Evolutionary conservation across 2,113 vertebrate species (phyloP).

Genomic region (Syngnathus scovelli): DNA sequence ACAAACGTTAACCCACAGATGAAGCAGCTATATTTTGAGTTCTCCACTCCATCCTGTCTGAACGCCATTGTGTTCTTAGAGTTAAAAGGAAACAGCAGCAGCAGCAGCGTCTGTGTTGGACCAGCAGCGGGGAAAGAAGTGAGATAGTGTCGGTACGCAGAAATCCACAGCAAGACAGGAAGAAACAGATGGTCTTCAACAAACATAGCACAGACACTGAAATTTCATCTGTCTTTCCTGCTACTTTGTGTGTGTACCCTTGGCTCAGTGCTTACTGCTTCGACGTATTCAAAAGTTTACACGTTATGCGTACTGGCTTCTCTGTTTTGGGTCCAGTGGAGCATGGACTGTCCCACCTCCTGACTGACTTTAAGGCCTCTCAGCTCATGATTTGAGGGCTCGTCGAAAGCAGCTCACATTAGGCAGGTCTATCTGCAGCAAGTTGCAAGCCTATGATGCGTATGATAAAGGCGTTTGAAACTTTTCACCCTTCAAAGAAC

Average conservation of each 20-base stretch:
- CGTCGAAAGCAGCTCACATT: slow-evolving; percentile 62
- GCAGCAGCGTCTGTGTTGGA: slow-evolving; percentile 29
- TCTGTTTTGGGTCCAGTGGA: slow-evolving; percentile 33
- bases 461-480: neutral
- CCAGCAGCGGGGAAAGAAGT: slow-evolving; percentile 33
- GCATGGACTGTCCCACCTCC: slow-evolving; percentile 26
- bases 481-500: neutral
- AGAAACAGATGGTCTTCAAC: slow-evolving; percentile 65
- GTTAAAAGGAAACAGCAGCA: slow-evolving; percentile 36
- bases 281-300: slow-evolving; percentile 50
- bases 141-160: slow-evolving; percentile 27
- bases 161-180: slow-evolving; percentile 55
- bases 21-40: neutral
- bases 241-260: slow-evolving; percentile 6
- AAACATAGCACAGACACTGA: slow-evolving; percentile 53
- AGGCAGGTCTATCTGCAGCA: slow-evolving; percentile 19
- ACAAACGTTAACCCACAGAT: neutral
- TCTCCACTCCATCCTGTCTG: slow-evolving; percentile 4
- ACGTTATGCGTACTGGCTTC: slow-evolving; percentile 20
- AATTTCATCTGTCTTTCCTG: slow-evolving; percentile 49
- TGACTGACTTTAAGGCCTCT: slow-evolving; percentile 42
- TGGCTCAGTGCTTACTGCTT: slow-evolving; percentile 10
- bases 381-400: slow-evolving; percentile 55
- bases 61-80: slow-evolving; percentile 26
- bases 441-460: neutral